These are phyloP conservation scores for Spheniscus mendiculus DNA, from an alignment of 2,113 vertebrate genomes.

Conservation along the genomic window DNA sequence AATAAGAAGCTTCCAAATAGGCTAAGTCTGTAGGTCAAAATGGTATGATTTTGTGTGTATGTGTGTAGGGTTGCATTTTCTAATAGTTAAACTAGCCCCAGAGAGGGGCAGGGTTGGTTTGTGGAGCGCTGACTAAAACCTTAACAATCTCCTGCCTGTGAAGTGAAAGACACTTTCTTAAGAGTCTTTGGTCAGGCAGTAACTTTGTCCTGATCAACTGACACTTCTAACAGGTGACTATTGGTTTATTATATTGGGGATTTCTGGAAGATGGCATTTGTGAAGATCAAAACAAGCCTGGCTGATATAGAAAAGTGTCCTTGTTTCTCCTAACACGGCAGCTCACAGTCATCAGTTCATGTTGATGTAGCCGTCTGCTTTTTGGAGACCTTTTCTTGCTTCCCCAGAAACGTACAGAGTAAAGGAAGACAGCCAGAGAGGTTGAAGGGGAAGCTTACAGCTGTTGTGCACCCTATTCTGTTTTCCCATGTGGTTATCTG, in stretches of 20 bases:
- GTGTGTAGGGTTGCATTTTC: neutral
- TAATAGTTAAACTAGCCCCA: neutral
- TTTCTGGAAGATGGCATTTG: neutral
- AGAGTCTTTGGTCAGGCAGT: neutral
- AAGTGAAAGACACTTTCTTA: neutral
- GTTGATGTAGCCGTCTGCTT: neutral
- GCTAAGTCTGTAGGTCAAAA: neutral
- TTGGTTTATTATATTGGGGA: neutral
- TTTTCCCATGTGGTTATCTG: neutral
- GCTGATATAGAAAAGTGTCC: neutral
- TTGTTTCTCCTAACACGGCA: neutral
- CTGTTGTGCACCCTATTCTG: neutral
- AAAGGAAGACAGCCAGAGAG: neutral
- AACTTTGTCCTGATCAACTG: neutral
- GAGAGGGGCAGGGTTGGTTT: neutral
- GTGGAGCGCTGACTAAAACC: neutral
- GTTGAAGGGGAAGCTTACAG: neutral
- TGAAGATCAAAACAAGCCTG: neutral
- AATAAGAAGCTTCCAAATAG: neutral
- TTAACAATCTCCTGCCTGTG: neutral
- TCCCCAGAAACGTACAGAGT: neutral
- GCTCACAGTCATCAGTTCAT: neutral
- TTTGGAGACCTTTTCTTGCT: neutral
- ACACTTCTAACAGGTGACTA: neutral
- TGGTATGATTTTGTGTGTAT: neutral